Base-by-base conservation (phyloP, 2,113 vertebrate species). In the Coregonus clupeaformis region DNA sequence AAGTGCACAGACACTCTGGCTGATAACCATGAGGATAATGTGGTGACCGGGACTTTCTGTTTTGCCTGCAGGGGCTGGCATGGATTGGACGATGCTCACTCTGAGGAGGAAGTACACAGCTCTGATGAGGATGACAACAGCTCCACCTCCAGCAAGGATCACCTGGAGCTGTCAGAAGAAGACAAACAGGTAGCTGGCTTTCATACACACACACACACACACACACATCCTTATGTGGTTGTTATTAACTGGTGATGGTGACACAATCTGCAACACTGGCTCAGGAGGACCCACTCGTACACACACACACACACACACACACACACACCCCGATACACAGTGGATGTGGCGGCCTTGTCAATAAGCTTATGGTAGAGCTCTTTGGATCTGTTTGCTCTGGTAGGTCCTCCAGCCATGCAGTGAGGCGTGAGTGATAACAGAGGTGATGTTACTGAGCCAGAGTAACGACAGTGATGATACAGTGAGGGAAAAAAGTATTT, bases 101-200 rank as follows among this genome's bases (percentile, higher is more conserved):
- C 96, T 0, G 96, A 97, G 82, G 96, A 95, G 75, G 93, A 95
- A 82, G 84, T 93, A 72, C 85, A 93, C 82, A 98, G 95, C 78
- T 98, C 96, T 16, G 97, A 98, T 12, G 95, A 96, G 71, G 96
- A 98, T 18, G 94, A 96, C 82, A 89, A 94, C 80, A 94, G 94
- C 88, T 98, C 96, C 49, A 91, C 90, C 77, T 97, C 95, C 71
- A 96, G 95, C 84, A 98, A 97, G 25, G 97, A 97, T 68, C 88
- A 90, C 67, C 83, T 91, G 81, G 95, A 96, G 73, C 84, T 73
- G 66, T 90, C 89, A 5, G 95, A 91, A 4, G 95, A 91, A 49
- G 87, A 95, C 74, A 93, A 93, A 82, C 94, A 96, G 95, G 97
- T 98, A 85, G 71, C 11, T 42, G 5, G 2, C 42, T 47, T 52